phyloP scores from a whole-genome alignment of 2,113 vertebrate genomes.

The Tetraodon nigroviridis region DNA sequence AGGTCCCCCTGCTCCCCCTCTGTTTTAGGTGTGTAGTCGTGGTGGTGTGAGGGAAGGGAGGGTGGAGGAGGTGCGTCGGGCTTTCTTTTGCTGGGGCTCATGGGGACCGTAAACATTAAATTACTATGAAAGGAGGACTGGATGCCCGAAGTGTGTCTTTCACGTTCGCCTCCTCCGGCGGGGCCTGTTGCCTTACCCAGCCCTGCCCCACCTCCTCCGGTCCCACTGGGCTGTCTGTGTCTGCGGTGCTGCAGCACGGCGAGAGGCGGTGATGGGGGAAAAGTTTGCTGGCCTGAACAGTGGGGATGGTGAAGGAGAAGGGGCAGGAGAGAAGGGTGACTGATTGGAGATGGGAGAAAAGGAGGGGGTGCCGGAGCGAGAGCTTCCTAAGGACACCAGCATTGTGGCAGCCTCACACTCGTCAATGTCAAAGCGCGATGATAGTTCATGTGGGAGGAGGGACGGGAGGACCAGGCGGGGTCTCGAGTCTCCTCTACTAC shows the following conservation, averaged over 20 bases:
- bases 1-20: constrained; percentile 69
- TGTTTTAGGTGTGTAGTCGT: constrained; percentile 70
- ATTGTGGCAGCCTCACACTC: constrained; percentile 92
- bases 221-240: constrained; percentile 81
- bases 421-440: constrained; percentile 85
- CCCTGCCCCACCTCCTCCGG: constrained; percentile 70
- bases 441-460: constrained; percentile 76
- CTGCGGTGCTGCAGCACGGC: constrained; percentile 74
- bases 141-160: constrained; percentile 79
- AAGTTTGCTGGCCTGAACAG: constrained; percentile 88
- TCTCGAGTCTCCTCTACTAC: constrained; percentile 81
- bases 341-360: constrained; percentile 89
- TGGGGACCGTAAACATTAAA: constrained; percentile 88
- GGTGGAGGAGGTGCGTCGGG: constrained; percentile 67
- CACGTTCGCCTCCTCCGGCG: constrained; percentile 72
- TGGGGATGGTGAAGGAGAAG: constrained; percentile 85
- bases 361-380: constrained; percentile 85
- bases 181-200: constrained; percentile 61
- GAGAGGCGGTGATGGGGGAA: constrained; percentile 84
- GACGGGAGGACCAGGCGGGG: constrained; percentile 75
- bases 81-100: constrained; percentile 85
- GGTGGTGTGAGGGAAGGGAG: constrained; percentile 65
- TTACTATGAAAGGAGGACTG: constrained; percentile 82
- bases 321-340: constrained; percentile 88
- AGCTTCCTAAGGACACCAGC: constrained; percentile 88